These are phyloP conservation scores for Spisula solida DNA, from an alignment of 2,888 invertebrate genomes.

Conservation along the genomic window DNA sequence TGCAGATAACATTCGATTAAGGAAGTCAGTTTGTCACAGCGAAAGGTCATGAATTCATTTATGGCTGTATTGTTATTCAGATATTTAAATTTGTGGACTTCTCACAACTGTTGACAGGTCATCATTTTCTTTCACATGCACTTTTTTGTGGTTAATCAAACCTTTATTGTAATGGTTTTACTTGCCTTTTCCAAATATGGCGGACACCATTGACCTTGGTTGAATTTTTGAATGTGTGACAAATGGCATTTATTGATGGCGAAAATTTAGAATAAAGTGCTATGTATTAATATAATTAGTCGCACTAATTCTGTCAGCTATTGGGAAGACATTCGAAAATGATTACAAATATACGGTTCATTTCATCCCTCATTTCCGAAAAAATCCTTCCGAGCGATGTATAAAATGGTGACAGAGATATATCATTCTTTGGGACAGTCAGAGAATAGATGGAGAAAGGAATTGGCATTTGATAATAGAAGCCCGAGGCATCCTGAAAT, in stretches of 20 bases:
- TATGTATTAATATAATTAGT: conserved; percentile 36
- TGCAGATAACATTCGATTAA: conserved; percentile 9
- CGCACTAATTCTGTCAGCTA: conserved; percentile 24
- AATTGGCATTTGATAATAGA: conserved; percentile 67
- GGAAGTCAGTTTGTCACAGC: conserved; percentile 22
- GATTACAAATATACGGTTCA: conserved; percentile 32
- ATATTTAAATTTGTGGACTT: conserved; percentile 14
- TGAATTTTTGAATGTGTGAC: conserved; percentile 38
- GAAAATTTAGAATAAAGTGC: conserved; percentile 36
- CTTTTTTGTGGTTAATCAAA: not conserved
- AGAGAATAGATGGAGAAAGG: conserved; percentile 59
- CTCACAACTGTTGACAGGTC: conserved; percentile 5
- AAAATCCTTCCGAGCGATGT: conserved; percentile 46
- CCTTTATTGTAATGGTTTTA: not conserved
- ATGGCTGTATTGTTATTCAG: not conserved
- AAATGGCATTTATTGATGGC: conserved; percentile 49
- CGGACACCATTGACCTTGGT: conserved; percentile 21
- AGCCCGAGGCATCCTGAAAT: conserved; percentile 63
- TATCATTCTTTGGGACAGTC: conserved; percentile 53
- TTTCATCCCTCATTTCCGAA: conserved; percentile 48
- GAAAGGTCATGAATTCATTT: not conserved
- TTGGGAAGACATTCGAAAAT: conserved; percentile 7
- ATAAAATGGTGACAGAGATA: conserved; percentile 53
- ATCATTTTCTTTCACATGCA: conserved; percentile 22
- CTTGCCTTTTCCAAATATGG: not conserved